Evolutionary conservation across 2,888 invertebrate species (phyloP).

Genomic region (Lasioglossum lativentre): DNA sequence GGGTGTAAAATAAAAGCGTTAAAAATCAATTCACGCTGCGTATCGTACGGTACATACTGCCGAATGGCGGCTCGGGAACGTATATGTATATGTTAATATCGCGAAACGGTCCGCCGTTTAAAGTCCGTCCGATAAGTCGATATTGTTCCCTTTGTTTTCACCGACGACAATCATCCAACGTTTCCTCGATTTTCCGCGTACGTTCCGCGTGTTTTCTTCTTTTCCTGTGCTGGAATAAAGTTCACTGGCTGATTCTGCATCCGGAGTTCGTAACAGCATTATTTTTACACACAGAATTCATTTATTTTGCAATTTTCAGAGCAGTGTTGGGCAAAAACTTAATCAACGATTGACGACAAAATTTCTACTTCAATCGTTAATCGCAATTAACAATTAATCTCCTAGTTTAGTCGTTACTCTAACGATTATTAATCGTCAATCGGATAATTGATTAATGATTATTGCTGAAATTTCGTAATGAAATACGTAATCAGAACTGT

Average conservation of each 20-base stretch:
- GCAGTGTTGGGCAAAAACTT: no score
- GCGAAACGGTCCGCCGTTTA: constrained; percentile 38
- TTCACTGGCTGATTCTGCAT: neutral
- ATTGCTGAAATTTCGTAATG: no score
- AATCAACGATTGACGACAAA: no score
- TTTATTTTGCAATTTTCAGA: neutral
- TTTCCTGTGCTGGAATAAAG: neutral
- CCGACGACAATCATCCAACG: neutral
- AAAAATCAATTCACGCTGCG: constrained; percentile 63
- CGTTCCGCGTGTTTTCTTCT: neutral
- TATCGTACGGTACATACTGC: constrained; percentile 52
- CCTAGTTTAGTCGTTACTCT: no score
- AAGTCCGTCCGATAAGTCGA: constrained; percentile 39
- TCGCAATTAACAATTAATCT: no score
- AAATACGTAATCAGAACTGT: no score
- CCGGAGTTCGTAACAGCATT: neutral
- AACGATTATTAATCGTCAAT: no score
- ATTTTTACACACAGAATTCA: neutral
- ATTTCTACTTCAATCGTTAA: no score
- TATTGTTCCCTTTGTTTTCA: constrained; percentile 13
- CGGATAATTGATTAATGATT: no score
- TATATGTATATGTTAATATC: constrained; percentile 41
- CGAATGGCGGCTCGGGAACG: constrained; percentile 15
- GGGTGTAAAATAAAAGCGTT: constrained; percentile 57
- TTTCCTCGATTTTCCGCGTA: neutral